Conservation (phyloP, 2,797 vertebrate species). For the Mico argentatus region DNA sequence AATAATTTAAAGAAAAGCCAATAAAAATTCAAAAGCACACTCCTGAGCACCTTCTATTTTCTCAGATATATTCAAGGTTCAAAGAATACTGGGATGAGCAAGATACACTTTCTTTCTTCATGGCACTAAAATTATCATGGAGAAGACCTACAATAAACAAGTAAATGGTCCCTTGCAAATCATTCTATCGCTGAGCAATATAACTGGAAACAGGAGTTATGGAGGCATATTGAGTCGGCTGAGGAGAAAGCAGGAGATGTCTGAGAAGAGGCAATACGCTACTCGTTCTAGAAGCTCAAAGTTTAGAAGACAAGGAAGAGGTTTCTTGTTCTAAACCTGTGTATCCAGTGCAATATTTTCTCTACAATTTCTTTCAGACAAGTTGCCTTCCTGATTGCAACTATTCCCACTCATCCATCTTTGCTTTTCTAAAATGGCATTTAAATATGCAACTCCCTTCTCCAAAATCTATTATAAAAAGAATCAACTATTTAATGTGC, state of each 20-base stretch:
- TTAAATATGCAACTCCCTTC: neutral
- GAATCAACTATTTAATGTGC: neutral
- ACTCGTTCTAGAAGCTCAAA: neutral
- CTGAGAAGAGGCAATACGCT: neutral
- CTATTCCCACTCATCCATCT: neutral
- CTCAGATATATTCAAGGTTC: neutral
- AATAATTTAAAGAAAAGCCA: constrained; percentile 8
- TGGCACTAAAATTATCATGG: neutral
- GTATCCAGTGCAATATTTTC: neutral
- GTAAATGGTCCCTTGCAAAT: neutral
- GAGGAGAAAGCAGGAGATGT: neutral
- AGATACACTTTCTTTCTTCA: neutral
- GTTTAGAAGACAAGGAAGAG: neutral
- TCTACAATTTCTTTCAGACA: neutral
- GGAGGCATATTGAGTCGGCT: neutral
- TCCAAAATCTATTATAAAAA: neutral
- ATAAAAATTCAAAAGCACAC: neutral
- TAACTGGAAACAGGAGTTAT: neutral
- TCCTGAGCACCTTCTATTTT: neutral
- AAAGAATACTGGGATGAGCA: neutral
- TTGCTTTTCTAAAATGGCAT: neutral
- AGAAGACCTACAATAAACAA: neutral
- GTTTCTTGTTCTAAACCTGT: neutral
- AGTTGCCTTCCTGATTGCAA: neutral
- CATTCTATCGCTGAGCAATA: neutral